phyloP scores from a whole-genome alignment of 2,113 vertebrate species.

The Sorex araneus region DNA sequence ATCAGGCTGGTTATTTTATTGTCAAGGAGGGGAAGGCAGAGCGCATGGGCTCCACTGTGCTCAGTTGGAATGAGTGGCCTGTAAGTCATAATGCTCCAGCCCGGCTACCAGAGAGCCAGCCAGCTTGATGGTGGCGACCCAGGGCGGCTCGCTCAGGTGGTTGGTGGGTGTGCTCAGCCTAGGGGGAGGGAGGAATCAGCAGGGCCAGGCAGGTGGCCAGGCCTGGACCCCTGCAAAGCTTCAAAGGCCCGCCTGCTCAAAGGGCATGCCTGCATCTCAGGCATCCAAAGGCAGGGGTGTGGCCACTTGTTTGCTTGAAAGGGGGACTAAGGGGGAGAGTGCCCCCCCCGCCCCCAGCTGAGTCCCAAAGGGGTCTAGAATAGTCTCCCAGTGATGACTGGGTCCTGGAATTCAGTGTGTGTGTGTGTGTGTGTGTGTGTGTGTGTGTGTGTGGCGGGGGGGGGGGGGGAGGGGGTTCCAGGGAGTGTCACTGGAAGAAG shows the following conservation, averaged over 20 bases:
- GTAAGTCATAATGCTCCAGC: conserved; percentile 81
- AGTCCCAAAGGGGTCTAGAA: not conserved
- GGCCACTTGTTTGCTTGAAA: not conserved
- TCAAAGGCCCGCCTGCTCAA: not conserved
- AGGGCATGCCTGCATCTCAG: not conserved
- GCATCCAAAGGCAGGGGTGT: not conserved
- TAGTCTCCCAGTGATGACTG: not conserved
- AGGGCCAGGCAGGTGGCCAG: not conserved
- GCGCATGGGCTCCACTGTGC: not conserved
- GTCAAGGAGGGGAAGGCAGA: not conserved
- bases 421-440: too few species aligned
- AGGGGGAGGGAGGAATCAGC: conserved; percentile 45
- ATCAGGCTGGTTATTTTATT: conserved; percentile 81
- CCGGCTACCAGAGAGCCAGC: conserved; percentile 84
- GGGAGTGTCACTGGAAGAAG: not conserved
- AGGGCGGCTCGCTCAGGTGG: conserved; percentile 84
- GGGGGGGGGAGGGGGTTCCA: not conserved
- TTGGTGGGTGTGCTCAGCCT: conserved; percentile 85
- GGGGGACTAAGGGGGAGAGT: not conserved
- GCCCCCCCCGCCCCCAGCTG: not conserved
- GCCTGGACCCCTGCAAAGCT: not conserved
- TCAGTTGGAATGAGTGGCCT: conserved; percentile 79
- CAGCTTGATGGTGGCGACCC: conserved; percentile 86
- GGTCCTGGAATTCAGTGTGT: not conserved
- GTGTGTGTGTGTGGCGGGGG: too few species aligned